Conservation (phyloP, 2,113 vertebrate species). For the Gorsachius goisagi region DNA sequence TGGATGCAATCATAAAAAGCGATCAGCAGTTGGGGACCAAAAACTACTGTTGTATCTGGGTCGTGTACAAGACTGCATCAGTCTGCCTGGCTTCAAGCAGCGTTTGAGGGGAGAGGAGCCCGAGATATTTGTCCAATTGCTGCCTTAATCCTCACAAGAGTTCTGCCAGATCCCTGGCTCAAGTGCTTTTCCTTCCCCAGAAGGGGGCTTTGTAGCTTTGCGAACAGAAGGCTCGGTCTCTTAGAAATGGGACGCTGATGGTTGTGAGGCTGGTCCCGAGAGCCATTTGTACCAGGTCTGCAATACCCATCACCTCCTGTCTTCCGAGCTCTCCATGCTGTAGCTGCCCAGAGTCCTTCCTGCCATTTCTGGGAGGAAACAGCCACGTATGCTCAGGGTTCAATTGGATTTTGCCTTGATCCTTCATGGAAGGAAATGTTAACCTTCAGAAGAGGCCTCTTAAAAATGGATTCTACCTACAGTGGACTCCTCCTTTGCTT, state of each 20-base stretch:
- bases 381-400: slow-evolving; percentile 10
- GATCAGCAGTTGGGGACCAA: slow-evolving; percentile 26
- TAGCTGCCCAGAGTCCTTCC: not conserved
- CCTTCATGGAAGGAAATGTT: not conserved
- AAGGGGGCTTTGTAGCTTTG: not conserved
- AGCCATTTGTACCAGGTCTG: not conserved
- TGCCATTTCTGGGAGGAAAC: not conserved
- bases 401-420: slow-evolving; percentile 27
- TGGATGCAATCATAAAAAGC: not conserved
- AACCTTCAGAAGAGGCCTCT: not conserved
- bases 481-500: not conserved
- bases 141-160: not conserved
- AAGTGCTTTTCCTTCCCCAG: not conserved
- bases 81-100: slow-evolving; percentile 8
- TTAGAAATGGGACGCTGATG: not conserved
- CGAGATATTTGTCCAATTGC: not conserved
- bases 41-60: not conserved
- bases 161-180: not conserved
- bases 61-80: not conserved
- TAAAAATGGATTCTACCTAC: not conserved
- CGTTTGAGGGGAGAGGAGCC: not conserved
- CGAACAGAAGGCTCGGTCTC: not conserved
- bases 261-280: not conserved
- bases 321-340: not conserved
- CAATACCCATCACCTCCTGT: not conserved